Evolutionary conservation across 1,140 invertebrate genomes (phyloP), one percentile per base, ranked within the genome.

Genomic region (Bombus terrestris): DNA sequence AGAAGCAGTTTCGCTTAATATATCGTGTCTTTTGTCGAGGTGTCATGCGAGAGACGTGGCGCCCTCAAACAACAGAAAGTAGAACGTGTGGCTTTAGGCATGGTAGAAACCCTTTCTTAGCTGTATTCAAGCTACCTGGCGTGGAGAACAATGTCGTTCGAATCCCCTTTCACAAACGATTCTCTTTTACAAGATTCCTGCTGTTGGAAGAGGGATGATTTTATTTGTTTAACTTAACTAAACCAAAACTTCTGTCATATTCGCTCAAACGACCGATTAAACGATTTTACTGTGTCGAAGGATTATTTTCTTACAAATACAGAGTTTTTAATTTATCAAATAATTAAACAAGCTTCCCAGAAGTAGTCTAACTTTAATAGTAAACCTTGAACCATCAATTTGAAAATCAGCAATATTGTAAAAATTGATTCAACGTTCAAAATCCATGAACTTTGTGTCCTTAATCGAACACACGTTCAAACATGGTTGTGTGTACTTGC

Each of bases 11-110:
- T 69, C 82, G 82, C 37, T 43, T 64, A 59, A 71, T 83, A 83
- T 47, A 79, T 85, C 32, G 39, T 37, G n/a, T 9, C 69, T 78
- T 66, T 85, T 73, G 77, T 85, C 39, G 77, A 43, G 68, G 28
- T 89, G 75, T 77, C 85, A 69, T 9, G 72, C 62, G 62, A 89
- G 77, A 66, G 83, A 89, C 81, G 90, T 91, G 89, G 90, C 89
- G 90, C 89, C 89, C 87, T 85, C 90, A 39, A 83, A 77, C 82
- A 81, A 79, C 39, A 37, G 66, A 86, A 91, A 82, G 43, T 68
- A 69, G 81, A 91, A 74, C 76, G 88, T 81, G 32, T 43, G 22
- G 47, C 75, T 79, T 75, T 68, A 59, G 79, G n/a, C 80, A 82
- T 68, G 69, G 81, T 88, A 59, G 84, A 79, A 43, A 83, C 59